Percentiles rank a stretch among this genome's conserved stretches.
Conservation (phyloP, 2,113 vertebrate species). For the Periophthalmus modestus region DNA sequence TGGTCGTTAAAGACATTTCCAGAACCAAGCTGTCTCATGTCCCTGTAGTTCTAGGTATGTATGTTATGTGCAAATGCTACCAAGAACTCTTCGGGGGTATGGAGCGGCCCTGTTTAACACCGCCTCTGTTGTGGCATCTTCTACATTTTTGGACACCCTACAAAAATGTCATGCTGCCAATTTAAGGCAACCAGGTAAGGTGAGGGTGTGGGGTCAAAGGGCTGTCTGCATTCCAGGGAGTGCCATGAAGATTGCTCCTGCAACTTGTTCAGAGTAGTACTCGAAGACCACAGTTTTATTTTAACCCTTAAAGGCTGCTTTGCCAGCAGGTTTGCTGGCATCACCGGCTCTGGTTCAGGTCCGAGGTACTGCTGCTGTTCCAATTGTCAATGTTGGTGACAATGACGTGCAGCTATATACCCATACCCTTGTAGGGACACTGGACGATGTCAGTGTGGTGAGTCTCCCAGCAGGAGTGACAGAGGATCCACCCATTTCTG, state of each 20-base stretch:
- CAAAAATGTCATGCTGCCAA: background rate
- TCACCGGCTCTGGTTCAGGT: too few species aligned
- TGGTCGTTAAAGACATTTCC: too few species aligned
- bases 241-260: background rate
- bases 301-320: background rate
- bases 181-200: background rate
- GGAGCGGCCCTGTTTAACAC: background rate
- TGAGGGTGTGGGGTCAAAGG: background rate
- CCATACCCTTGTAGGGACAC: background rate
- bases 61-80: background rate
- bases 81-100: too few species aligned
- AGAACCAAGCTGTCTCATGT: too few species aligned
- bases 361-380: background rate
- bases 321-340: background rate
- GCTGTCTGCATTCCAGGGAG: background rate
- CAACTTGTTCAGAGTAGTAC: background rate
- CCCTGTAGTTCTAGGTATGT: background rate
- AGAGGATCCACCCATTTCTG: background rate
- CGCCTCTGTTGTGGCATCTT: rapidly evolving
- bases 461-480: background rate
- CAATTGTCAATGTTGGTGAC: background rate
- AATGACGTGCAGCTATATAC: background rate
- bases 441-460: background rate
- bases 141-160: background rate
- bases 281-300: background rate